These are phyloP conservation scores for Rugalucina vietnamica DNA, from an alignment of 2,888 invertebrate species.

Conservation along the genomic window DNA sequence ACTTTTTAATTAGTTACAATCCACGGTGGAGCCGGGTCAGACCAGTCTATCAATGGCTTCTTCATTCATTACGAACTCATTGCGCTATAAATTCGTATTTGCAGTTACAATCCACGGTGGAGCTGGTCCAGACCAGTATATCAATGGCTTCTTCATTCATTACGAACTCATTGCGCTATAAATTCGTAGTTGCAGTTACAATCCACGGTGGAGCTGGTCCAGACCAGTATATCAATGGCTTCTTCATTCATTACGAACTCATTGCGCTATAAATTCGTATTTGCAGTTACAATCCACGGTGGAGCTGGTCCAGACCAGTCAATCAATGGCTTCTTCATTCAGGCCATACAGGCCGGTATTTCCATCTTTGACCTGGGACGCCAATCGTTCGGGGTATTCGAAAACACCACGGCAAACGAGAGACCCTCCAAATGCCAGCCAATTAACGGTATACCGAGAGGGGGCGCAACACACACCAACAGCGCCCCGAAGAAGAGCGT, in stretches of 20 bases:
- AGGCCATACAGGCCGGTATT: constrained; percentile 52
- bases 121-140: too few species aligned
- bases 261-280: not conserved
- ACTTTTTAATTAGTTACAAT: too few species aligned
- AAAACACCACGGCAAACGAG: constrained; percentile 31
- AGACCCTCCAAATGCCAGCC: constrained; percentile 48
- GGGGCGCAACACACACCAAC: constrained; percentile 56
- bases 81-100: not conserved
- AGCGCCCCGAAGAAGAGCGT: constrained; percentile 21
- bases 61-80: too few species aligned
- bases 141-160: too few species aligned
- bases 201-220: constrained; percentile 17
- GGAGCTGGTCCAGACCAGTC: constrained; percentile 2
- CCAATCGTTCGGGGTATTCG: constrained; percentile 42
- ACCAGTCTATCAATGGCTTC: too few species aligned
- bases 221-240: constrained; percentile 36
- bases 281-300: constrained; percentile 46
- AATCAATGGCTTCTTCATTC: constrained; percentile 55
- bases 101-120: too few species aligned
- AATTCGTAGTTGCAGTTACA: constrained; percentile 34
- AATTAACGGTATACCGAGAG: constrained; percentile 8
- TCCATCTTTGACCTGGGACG: constrained; percentile 45
- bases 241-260: too few species aligned
- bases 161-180: not conserved
- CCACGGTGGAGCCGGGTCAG: too few species aligned